Conservation (phyloP, 2,797 vertebrate genomes). For the Protosalanx chinensis region DNA sequence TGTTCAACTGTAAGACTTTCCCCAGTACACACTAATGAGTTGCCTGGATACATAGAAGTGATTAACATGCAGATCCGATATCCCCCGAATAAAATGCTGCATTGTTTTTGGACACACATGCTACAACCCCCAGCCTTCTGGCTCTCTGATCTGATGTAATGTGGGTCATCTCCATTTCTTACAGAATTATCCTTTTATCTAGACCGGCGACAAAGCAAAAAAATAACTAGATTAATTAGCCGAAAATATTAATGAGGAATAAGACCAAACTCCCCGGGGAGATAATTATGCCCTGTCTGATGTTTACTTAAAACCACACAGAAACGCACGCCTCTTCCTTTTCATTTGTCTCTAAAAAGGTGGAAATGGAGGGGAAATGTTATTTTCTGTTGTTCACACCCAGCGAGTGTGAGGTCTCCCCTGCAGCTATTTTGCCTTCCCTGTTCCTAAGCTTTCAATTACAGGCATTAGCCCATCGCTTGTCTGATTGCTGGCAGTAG, state of each 20-base stretch:
- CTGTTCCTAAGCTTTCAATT: constrained; percentile 50
- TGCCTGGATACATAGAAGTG: too few species aligned
- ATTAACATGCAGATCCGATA: too few species aligned
- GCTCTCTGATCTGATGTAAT: constrained; percentile 33
- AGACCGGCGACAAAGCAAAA: constrained; percentile 52
- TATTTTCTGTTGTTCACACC: constrained; percentile 26
- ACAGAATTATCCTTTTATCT: constrained; percentile 41
- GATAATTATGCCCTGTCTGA: constrained; percentile 69
- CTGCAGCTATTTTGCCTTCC: constrained; percentile 35
- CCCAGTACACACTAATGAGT: too few species aligned
- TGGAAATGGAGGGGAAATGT: constrained; percentile 37
- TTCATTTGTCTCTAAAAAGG: constrained; percentile 58
- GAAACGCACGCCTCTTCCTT: constrained; percentile 31
- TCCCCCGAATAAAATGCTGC: too few species aligned
- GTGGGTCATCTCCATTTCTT: constrained; percentile 58
- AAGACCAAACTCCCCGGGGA: constrained; percentile 60
- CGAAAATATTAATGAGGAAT: constrained; percentile 53
- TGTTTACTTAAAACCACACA: constrained; percentile 70
- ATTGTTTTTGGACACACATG: too few species aligned
- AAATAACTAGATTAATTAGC: constrained; percentile 63
- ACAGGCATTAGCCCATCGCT: constrained; percentile 48
- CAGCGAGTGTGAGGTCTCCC: not conserved
- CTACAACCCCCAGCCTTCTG: too few species aligned
- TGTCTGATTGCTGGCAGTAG: constrained; percentile 14
- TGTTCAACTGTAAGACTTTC: too few species aligned